phyloP scores from a whole-genome alignment of 1,140 invertebrate species.

The Drosophila erecta region DNA sequence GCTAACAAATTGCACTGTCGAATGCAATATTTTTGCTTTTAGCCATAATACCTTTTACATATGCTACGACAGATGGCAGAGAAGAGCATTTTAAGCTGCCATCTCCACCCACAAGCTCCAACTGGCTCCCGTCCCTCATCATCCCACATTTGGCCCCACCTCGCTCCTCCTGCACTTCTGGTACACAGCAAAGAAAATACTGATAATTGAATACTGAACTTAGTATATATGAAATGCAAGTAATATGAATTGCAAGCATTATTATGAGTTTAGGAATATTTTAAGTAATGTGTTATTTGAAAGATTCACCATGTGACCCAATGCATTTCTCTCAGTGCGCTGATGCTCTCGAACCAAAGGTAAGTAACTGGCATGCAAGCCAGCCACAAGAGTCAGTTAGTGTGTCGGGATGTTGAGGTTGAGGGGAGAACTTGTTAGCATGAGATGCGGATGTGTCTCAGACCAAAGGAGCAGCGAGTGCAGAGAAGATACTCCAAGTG shows the following conservation, averaged over 20 bases:
- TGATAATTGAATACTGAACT: too few relatives aligned
- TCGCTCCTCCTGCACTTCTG: not conserved
- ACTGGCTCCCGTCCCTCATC: constrained; percentile 9
- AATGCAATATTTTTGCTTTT: constrained; percentile 83
- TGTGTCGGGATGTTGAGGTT: constrained; percentile 14
- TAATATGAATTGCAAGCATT: too few relatives aligned
- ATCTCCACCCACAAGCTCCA: constrained; percentile 27
- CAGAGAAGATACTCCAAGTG: constrained; percentile 4
- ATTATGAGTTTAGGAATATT: too few relatives aligned
- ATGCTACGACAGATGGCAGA: constrained; percentile 70
- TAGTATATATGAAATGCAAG: too few relatives aligned
- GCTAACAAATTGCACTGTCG: constrained; percentile 83
- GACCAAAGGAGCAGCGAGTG: constrained; percentile 24
- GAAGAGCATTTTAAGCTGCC: constrained; percentile 63
- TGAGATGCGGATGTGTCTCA: constrained; percentile 68
- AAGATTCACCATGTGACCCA: not conserved
- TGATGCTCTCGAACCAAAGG: constrained; percentile 24
- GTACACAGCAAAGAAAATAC: not conserved
- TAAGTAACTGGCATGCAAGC: constrained; percentile 73
- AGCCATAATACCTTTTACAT: constrained; percentile 83
- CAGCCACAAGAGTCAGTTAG: constrained; percentile 47
- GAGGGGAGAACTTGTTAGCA: constrained; percentile 70
- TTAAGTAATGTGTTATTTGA: too few relatives aligned
- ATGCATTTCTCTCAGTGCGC: constrained; percentile 1
- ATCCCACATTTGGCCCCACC: not conserved